These are phyloP conservation scores for Psammodynastes pulverulentus DNA, from an alignment of 2,113 vertebrate species.

Conservation along the genomic window DNA sequence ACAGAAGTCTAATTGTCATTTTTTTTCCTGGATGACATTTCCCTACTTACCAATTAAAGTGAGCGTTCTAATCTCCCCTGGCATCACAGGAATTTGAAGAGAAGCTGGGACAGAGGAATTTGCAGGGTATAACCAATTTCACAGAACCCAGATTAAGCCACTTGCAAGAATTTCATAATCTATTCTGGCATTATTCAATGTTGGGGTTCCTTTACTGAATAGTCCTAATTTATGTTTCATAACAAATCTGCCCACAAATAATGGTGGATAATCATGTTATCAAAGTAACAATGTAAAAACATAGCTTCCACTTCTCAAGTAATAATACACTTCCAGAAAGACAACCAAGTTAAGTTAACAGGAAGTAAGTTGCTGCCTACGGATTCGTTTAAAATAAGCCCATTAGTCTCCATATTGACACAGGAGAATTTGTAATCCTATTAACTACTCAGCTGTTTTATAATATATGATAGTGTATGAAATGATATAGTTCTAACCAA, in stretches of 20 bases:
- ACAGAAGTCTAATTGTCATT: not conserved
- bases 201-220: not conserved
- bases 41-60: not conserved
- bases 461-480: not conserved
- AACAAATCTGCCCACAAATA: not conserved
- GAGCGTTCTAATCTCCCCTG: not conserved
- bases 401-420: not conserved
- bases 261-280: not conserved
- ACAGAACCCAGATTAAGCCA: not conserved
- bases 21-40: not conserved
- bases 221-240: not conserved
- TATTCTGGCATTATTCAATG: not conserved
- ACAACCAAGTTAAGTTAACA: not conserved
- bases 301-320: not conserved
- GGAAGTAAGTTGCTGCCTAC: not conserved
- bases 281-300: not conserved
- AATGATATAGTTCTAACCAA: not conserved
- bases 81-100: not conserved
- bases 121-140: not conserved
- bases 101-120: not conserved
- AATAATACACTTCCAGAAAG: not conserved
- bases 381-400: not conserved
- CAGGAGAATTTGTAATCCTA: not conserved
- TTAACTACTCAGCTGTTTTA: not conserved
- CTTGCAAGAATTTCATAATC: not conserved